Base-by-base conservation (phyloP, 2,888 invertebrate genomes). In the Polydesmus complanatus region DNA sequence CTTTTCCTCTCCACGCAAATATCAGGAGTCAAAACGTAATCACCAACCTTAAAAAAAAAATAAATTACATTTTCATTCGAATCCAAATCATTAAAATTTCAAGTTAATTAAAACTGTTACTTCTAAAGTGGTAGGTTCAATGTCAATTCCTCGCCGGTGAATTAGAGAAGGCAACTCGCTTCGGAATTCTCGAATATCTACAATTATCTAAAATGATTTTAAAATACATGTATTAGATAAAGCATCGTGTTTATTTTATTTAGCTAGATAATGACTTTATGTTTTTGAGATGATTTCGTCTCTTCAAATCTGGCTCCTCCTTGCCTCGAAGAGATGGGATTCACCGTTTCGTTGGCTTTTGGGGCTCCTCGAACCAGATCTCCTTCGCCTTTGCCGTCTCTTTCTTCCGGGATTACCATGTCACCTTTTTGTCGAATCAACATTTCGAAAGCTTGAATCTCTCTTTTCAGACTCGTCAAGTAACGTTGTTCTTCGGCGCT, bases 401-500 rank as follows among this genome's bases (percentile, higher is more conserved):
- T 88, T 73, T 90, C 89, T 66, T 84, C 83, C 0, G 91, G 87
- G 58, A 92, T 79, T 0, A 91, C 88, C 89, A 92, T 88, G 61
- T 80, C 83, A 88, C 88, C 86, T 79, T 96, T 97, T 27, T 91
- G 87, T 71, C 85, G 83, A 67, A 98, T 95, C 50, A 98, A 79
- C 67, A 81, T 78, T 71, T 97, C 95, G 74, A 98, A 97, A 0
- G 96, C 89, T 70, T 88, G 84, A 72, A 96, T 97, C 74, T 98
- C 98, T 64, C 88, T 81, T 65, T 91, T 80, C 61, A 98, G 76
- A 0, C 87, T 82, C 1, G 94, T 93, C 47, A 98, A 78, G 74
- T 95, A 98, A 1, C 89, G 84, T 76, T 98, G 97, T 74, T 98
- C 98, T 75, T 98, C 98, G 0, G 93, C 90, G 5, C 97, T 96